Base-by-base conservation (phyloP, 2,888 invertebrate genomes). In the Liodrosophila aerea region DNA sequence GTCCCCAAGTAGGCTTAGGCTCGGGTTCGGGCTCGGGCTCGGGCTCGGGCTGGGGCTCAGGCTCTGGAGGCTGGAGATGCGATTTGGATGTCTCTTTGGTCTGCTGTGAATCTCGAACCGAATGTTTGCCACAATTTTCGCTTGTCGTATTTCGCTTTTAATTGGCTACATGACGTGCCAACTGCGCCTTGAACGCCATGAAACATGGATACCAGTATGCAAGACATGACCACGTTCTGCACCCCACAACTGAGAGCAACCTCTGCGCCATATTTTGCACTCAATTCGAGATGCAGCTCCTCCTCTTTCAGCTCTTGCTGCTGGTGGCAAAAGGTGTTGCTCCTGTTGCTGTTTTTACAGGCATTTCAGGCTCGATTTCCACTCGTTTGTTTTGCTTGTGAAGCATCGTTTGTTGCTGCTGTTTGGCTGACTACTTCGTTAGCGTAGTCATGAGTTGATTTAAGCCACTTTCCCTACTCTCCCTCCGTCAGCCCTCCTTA, bases 81-180 rank as follows among this genome's bases (percentile, higher is more conserved):
- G 59, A 69, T 69, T 70, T 54, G 71, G 60, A 50, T 72, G 63
- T 59, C 49, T 49, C 22, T n/a, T 43, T 31, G 33, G 27, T 7
- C 22, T 5, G 7, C 1, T 9, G 18, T 53, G 54, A 66, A 67
- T 64, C 81, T 76, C 64, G 41, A 22, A 22, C 57, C 50, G 27
- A 51, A 50, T 30, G 60, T 47, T 73, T 59, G 65, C 63, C 73
- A 70, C 68, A 71, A 74, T 75, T 74, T 65, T 72, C 65, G 75
- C 73, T 78, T 76, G 78, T 82, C 73, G 83, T 80, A 80, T 85
- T 82, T 82, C 76, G 77, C 77, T 84, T 85, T 85, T 85, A 85
- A 85, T 85, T 85, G 85, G 85, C 86, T 83, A 82, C 86, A 85
- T 78, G 78, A 84, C 82, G 80, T 78, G 75, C 75, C 73, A 78